Percentiles rank a stretch among this genome's conserved stretches.
Evolutionary conservation across 2,888 invertebrate genomes (phyloP).

Genomic region (Agrilus mali): DNA sequence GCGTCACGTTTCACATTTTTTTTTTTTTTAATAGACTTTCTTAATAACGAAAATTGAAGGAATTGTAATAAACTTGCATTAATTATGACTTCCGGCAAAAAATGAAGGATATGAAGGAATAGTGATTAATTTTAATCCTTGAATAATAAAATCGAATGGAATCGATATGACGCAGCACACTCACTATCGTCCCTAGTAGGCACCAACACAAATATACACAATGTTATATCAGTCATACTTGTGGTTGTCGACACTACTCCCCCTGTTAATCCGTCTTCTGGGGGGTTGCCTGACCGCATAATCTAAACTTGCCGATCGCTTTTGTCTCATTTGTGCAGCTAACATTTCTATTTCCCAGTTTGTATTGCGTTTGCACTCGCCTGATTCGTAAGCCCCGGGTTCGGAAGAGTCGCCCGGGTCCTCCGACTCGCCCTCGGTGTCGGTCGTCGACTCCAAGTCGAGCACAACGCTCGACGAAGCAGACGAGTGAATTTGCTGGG

Average conservation of each 20-base stretch:
- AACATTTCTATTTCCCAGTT: slow-evolving; percentile 34
- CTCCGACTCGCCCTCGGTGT: slow-evolving; percentile 24
- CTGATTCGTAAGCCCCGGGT: slow-evolving; percentile 23
- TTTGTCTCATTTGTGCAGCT: slow-evolving; percentile 30
- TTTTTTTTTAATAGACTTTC: no score
- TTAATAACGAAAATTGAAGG: no score
- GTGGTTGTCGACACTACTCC: slow-evolving; percentile 24
- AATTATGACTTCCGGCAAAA: no score
- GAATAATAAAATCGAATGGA: no score
- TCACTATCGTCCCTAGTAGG: slow-evolving; percentile 4
- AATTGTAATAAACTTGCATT: no score
- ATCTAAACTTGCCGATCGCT: slow-evolving; percentile 30
- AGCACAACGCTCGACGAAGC: slow-evolving; percentile 16
- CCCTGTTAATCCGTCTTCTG: slow-evolving; percentile 24
- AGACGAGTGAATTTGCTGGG: slow-evolving; percentile 13
- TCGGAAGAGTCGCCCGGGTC: slow-evolving; percentile 26
- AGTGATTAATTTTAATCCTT: no score
- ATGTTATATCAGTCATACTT: slow-evolving; percentile 22
- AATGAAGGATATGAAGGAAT: no score
- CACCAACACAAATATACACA: slow-evolving; percentile 10
- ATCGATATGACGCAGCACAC: no score
- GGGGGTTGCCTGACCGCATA: slow-evolving; percentile 20
- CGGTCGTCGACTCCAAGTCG: slow-evolving; percentile 29
- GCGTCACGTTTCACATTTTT: no score
- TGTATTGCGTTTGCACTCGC: slow-evolving; percentile 27